Evolutionary conservation across 2,888 invertebrate genomes (phyloP), one percentile per base, ranked within the genome.

Genomic region (Horisme vitalbata): DNA sequence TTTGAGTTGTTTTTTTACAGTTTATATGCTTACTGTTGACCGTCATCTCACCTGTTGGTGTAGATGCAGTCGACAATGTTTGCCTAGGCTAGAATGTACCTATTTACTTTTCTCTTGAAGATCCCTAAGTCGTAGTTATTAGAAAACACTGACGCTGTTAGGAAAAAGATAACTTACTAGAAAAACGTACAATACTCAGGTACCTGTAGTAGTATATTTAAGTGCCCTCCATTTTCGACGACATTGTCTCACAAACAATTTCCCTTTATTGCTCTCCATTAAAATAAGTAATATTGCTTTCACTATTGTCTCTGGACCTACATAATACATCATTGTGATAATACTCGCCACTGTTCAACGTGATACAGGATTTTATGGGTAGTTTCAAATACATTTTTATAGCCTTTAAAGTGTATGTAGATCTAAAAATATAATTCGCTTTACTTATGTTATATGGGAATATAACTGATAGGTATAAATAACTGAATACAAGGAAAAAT

Each of bases 401-500:
- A 45, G 33, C 34, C 31, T 45, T 23, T 26, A 6, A 39, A 32
- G 21, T 41, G 36, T 14, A 37, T 45, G 18, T 20, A 11, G 10
- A 48, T 41, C 31, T 48, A 37, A 12, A 8, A 30, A n/a, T 24
- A 37, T 20, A 23, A 27, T 45, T 14, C 11, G 18, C 11, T 31
- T n/a, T 18, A 18, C 18, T 6, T 44, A 26, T 41, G 21, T 39
- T 41, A 28, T 26, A 44, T 47, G 21, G 18, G 28, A 28, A 43
- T 20, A 33, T 33, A 3, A 18, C 9, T 5, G 18, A 4, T 18
- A 18, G 6, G 18, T 1, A 2, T n/a, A n/a, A n/a, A n/a, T n/a
- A n/a, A n/a, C n/a, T n/a, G n/a, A n/a, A n/a, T n/a, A n/a, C n/a
- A n/a, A n/a, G n/a, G n/a, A n/a, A n/a, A n/a, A n/a, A n/a, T n/a